phyloP scores from a whole-genome alignment of 2,888 invertebrate species.

The Sarcophaga variegata region DNA sequence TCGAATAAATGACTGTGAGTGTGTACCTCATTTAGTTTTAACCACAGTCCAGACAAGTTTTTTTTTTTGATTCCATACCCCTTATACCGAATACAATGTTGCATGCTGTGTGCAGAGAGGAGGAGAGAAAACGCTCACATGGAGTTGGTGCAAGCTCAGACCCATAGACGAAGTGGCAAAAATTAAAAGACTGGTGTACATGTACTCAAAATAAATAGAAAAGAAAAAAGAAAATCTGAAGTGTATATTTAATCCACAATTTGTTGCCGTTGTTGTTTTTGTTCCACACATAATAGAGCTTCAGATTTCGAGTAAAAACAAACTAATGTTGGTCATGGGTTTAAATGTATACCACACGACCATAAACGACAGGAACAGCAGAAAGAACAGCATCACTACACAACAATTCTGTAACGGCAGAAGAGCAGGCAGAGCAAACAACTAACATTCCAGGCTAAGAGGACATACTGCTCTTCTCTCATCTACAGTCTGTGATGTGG shows the following conservation, averaged over 20 bases:
- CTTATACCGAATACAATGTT: no score
- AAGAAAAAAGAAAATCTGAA: constrained; percentile 32
- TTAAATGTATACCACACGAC: constrained; percentile 25
- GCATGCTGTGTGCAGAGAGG: background rate
- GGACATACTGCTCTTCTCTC: no score
- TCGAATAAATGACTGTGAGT: constrained; percentile 28
- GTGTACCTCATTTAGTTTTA: constrained; percentile 30
- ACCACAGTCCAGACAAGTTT: constrained; percentile 64
- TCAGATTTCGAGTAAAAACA: constrained; percentile 9
- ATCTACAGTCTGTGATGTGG: no score
- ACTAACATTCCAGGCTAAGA: no score
- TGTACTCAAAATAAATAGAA: no score
- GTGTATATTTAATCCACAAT: constrained; percentile 59
- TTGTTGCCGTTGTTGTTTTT: constrained; percentile 8
- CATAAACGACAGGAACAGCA: no score
- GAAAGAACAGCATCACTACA: no score
- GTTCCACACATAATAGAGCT: constrained; percentile 58
- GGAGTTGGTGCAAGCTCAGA: no score
- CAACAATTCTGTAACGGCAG: background rate
- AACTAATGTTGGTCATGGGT: constrained; percentile 63
- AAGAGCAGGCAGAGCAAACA: background rate
- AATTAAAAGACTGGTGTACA: no score
- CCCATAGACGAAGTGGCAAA: no score
- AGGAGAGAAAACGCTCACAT: background rate
- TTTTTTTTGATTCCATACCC: no score